Evolutionary conservation across 2,797 vertebrate genomes (phyloP).

Genomic region (Danio aesculapii): DNA sequence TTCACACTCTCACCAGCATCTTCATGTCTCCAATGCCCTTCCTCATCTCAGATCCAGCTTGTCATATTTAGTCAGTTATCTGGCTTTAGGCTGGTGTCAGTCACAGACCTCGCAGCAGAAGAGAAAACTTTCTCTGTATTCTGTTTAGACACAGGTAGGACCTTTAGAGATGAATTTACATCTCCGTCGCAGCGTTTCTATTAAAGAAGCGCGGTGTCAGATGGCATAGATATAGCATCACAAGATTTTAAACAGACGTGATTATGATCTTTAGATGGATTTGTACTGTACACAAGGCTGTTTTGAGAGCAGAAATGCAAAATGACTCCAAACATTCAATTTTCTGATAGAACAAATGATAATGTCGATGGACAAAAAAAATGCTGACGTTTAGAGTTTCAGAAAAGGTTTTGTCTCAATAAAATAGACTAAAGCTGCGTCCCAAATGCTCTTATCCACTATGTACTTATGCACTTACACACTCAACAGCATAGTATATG

Average conservation of each 20-base stretch:
- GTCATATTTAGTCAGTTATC: conserved; percentile 51
- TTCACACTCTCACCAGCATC: conserved; percentile 62
- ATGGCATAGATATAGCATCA: conserved; percentile 43
- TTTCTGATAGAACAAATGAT: conserved; percentile 30
- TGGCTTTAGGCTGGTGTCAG: conserved; percentile 31
- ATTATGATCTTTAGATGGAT: conserved; percentile 37
- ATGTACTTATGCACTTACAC: too few relatives aligned
- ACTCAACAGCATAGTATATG: too few relatives aligned
- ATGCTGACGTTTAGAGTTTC: background rate
- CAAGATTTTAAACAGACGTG: conserved; percentile 49
- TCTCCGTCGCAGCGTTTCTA: conserved; percentile 32
- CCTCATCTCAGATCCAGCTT: conserved; percentile 43
- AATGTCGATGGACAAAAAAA: background rate
- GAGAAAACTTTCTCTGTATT: background rate
- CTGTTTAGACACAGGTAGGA: conserved; percentile 46
- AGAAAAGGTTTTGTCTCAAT: background rate
- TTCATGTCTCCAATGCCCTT: conserved; percentile 55
- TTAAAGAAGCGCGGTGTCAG: conserved; percentile 54
- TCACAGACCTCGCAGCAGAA: conserved; percentile 11
- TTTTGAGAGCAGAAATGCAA: conserved; percentile 50
- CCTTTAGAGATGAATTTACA: conserved; percentile 40
- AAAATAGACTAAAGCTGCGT: background rate
- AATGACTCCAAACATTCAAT: conserved; percentile 42
- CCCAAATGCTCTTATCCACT: too few relatives aligned
- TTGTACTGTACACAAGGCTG: conserved; percentile 51